These are phyloP conservation scores for Melanotaenia nigrans DNA, from an alignment of 2,797 vertebrate genomes.

Conservation along the genomic window DNA sequence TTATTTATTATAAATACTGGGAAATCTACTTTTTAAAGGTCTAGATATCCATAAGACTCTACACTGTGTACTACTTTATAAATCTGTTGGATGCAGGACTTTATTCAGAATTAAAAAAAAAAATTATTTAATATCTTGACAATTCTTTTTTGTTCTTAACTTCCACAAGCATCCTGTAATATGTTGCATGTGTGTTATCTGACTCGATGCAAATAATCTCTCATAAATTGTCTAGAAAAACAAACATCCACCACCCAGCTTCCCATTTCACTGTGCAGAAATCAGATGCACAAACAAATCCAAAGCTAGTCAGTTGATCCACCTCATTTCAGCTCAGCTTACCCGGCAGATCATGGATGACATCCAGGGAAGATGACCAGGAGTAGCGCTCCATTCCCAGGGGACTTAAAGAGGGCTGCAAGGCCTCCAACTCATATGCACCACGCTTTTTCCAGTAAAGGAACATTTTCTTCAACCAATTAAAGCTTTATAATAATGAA, in stretches of 20 bases:
- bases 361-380: constrained; percentile 90
- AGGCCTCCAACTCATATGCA: constrained; percentile 89
- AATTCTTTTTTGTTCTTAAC: no score
- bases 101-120: no score
- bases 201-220: background rate
- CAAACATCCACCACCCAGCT: no score
- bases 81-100: no score
- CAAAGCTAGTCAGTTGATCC: constrained; percentile 30
- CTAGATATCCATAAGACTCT: no score
- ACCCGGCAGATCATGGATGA: constrained; percentile 88
- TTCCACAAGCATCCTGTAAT: no score
- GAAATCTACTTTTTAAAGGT: no score
- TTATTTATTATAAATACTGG: no score
- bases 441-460: constrained; percentile 94
- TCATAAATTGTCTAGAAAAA: no score
- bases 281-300: background rate
- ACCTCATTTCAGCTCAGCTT: constrained; percentile 70
- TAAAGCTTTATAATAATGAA: background rate
- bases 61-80: no score
- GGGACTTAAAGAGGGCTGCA: constrained; percentile 75
- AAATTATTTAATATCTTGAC: no score
- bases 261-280: background rate
- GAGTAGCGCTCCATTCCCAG: constrained; percentile 87
- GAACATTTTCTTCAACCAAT: constrained; percentile 83
- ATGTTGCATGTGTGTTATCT: no score